Evolutionary conservation across 1,140 invertebrate genomes (phyloP), one percentile per base, ranked within the genome.

Genomic region (Heterodera schachtii): DNA sequence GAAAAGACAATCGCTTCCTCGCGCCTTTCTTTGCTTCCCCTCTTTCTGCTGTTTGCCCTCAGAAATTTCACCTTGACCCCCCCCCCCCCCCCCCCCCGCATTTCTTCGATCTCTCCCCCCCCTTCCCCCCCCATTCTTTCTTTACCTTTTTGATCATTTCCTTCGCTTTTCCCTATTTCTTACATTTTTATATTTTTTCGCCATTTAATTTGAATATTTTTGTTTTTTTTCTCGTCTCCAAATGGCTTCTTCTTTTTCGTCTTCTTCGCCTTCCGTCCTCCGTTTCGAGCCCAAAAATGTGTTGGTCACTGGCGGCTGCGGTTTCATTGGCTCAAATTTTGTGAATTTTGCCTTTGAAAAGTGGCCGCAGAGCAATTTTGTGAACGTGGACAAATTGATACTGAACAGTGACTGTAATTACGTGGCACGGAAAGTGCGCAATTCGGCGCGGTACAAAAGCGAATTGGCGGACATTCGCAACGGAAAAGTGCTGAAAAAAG

Each of bases 321-420:
- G 88, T 41, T 89, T 89, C 74, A 89, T 89, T 60, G 88, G 88
- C 1, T 86, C 88, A 0, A 89, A 89, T 71, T 90, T 90, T 49
- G 73, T 89, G 9, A 89, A 89, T 60, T 90, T 76, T 75, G 83
- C 86, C 46, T 85, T 84, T 66, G 5, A 41, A 6, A 87, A 83
- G 4, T 89, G 89, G 88, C 82, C 83, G 1, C 43, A 70, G 0
- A 71, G 75, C 41, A 82, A 83, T 11, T 84, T 89, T 82, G 86
- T 90, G n/a, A 90, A 90, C 60, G 69, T 89, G 3, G 88, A 89
- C 80, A 89, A 89, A 75, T 75, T 89, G 21, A 89, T 89, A 78
- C 78, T 89, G 16, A 89, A 89, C 76, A 87, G 86, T 78, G 88
- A 89, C 75, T 80, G 83, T 3, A 86, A 86, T 41, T 88, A 89